Conservation (phyloP, 1,140 invertebrate genomes). For the Lordiphosa stackelbergi region DNA sequence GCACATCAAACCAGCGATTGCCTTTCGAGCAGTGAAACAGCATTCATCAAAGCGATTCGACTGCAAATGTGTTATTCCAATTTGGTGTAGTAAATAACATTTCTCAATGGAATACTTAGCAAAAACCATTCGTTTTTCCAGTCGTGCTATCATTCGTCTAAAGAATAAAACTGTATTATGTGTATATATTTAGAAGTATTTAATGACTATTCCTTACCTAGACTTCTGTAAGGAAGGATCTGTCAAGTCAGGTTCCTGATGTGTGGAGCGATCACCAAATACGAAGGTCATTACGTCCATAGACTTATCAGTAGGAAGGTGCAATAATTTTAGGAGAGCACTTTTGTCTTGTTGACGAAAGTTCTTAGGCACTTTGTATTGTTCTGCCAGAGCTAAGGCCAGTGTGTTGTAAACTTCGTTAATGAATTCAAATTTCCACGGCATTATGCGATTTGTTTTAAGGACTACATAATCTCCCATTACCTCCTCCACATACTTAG, state of each 20-base stretch:
- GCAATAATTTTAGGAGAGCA: slow-evolving; percentile 36
- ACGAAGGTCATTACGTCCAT: slow-evolving; percentile 44
- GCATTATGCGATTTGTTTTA: slow-evolving; percentile 67
- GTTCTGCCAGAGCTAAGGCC: slow-evolving; percentile 54
- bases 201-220: slow-evolving; percentile 15
- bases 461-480: slow-evolving; percentile 68
- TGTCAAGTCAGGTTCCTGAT: slow-evolving; percentile 28
- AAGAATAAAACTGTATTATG: neutral
- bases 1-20: slow-evolving; percentile 35
- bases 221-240: slow-evolving; percentile 31
- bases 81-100: slow-evolving; percentile 63
- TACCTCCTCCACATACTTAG: slow-evolving; percentile 54
- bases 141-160: slow-evolving; percentile 37
- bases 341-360: slow-evolving; percentile 14
- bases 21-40: slow-evolving; percentile 53
- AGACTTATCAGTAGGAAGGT: slow-evolving; percentile 37
- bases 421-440: slow-evolving; percentile 71
- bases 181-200: neutral
- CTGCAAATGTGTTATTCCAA: slow-evolving; percentile 49
- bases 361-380: slow-evolving; percentile 37
- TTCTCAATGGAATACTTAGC: slow-evolving; percentile 64
- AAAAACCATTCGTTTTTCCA: slow-evolving; percentile 55
- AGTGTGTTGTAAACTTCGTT: slow-evolving; percentile 71
- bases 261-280: slow-evolving; percentile 65
- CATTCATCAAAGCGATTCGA: slow-evolving; percentile 57